Evolutionary conservation across 2,113 vertebrate species (phyloP).

Genomic region (Rhea pennata): DNA sequence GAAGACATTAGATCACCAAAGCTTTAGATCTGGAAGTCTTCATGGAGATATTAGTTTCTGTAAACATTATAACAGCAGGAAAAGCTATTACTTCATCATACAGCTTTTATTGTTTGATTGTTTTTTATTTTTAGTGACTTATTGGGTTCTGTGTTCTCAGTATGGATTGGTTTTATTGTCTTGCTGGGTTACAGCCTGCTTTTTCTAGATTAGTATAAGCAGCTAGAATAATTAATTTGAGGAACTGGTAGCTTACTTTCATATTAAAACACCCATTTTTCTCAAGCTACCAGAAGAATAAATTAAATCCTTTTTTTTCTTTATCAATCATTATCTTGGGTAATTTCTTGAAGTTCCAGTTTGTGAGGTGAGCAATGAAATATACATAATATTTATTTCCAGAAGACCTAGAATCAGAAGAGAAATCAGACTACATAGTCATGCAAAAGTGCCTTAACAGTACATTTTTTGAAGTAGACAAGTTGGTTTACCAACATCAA

Average conservation of each 20-base stretch:
- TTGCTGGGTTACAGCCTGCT: neutral
- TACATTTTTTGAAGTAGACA: neutral
- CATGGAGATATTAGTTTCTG: neutral
- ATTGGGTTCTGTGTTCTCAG: neutral
- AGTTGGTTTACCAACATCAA: neutral
- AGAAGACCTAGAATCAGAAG: neutral
- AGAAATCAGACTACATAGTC: neutral
- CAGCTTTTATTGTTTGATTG: neutral
- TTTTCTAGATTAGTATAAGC: neutral
- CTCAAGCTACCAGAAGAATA: neutral
- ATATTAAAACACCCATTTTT: neutral
- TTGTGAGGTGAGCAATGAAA: neutral
- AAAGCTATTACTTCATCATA: neutral
- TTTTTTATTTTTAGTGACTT: neutral
- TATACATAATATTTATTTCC: neutral
- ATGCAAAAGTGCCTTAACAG: neutral
- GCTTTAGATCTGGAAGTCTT: neutral
- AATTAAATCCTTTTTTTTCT: neutral
- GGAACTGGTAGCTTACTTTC: neutral
- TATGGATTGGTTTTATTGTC: neutral
- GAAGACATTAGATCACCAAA: neutral
- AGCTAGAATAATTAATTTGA: slow-evolving; percentile 3
- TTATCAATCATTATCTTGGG: neutral
- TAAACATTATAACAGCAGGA: neutral
- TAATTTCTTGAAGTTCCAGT: neutral